Evolutionary conservation across 2,113 vertebrate genomes (phyloP).

Genomic region (Anolis sagrei): DNA sequence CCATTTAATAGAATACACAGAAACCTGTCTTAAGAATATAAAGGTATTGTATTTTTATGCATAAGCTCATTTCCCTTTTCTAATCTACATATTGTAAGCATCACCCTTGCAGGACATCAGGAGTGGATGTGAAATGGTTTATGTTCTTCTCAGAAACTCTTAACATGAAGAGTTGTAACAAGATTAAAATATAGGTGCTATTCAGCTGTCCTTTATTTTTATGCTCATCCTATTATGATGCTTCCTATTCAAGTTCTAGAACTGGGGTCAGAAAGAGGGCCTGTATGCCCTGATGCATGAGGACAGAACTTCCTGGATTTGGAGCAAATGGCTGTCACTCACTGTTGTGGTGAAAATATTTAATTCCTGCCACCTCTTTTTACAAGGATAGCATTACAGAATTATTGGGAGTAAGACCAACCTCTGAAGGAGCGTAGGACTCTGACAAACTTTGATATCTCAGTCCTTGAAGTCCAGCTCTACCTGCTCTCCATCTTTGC

Average conservation of each 20-base stretch:
- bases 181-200: neutral
- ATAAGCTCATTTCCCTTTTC: neutral
- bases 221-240: neutral
- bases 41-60: neutral
- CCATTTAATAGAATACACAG: neutral
- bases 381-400: neutral
- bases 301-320: neutral
- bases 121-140: neutral
- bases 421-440: neutral
- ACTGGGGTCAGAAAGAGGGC: neutral
- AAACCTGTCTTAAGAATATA: neutral
- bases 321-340: neutral
- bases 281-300: neutral
- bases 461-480: neutral
- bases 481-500: neutral
- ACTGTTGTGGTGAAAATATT: too few relatives aligned
- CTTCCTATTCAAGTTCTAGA: neutral
- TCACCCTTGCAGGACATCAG: neutral
- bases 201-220: neutral
- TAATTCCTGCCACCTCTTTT: too few relatives aligned
- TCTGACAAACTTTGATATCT: neutral
- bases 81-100: neutral
- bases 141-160: neutral
- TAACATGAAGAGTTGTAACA: neutral
- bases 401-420: neutral